A percentile compares a stretch with the other conserved stretches of the same genome.
phyloP scores from a whole-genome alignment of 2,888 invertebrate species.

The Parascotia fuliginaria region DNA sequence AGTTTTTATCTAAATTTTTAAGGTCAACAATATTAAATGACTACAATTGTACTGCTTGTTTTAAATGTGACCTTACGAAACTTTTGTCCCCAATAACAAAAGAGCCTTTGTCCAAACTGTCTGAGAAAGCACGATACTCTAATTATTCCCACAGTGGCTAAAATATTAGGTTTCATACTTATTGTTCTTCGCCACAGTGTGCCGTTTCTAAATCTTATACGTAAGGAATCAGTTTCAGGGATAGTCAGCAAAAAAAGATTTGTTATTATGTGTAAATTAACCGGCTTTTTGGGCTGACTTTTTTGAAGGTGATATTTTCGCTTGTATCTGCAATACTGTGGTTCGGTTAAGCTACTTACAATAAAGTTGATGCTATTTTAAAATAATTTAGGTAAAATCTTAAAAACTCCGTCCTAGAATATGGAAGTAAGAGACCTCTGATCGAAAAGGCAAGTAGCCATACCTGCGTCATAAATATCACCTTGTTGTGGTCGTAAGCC shows the following conservation, averaged over 20 bases:
- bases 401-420: too few relatives aligned
- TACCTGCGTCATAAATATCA: too few relatives aligned
- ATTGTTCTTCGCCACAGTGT: slow-evolving; percentile 62
- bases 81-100: slow-evolving; percentile 31
- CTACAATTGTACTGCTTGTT: slow-evolving; percentile 12
- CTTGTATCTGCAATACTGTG: too few relatives aligned
- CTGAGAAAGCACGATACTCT: slow-evolving; percentile 67
- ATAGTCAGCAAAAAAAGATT: slow-evolving; percentile 44
- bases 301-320: too few relatives aligned
- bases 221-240: slow-evolving; percentile 70
- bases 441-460: too few relatives aligned
- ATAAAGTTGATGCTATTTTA: too few relatives aligned
- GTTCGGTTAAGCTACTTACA: too few relatives aligned
- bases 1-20: neutral
- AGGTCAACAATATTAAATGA: slow-evolving; percentile 10
- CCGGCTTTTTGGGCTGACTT: too few relatives aligned
- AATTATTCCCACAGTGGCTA: slow-evolving; percentile 64
- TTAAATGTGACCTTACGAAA: slow-evolving; percentile 27
- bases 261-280: too few relatives aligned
- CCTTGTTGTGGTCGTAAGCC: too few relatives aligned
- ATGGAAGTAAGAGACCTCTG: too few relatives aligned
- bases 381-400: too few relatives aligned
- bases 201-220: slow-evolving; percentile 77
- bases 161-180: slow-evolving; percentile 63
- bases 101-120: slow-evolving; percentile 42